Conservation (phyloP, 2,888 invertebrate species). For the Drosophila nr. medialis region DNA sequence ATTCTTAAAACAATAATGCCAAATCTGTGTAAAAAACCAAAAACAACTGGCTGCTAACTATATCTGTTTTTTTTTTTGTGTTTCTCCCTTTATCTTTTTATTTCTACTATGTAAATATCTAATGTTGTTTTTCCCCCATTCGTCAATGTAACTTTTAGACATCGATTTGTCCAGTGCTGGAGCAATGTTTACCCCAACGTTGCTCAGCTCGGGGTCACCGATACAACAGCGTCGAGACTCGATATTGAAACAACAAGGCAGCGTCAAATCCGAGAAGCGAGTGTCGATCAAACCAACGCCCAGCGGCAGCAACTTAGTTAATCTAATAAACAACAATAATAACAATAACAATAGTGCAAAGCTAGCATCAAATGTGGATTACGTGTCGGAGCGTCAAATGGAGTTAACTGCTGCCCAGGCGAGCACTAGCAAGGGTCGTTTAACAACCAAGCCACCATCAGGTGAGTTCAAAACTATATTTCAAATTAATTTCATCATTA, state of each 20-base stretch:
- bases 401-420: slow-evolving; percentile 41
- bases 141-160: slow-evolving; percentile 55
- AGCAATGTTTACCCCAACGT: slow-evolving; percentile 53
- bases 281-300: slow-evolving; percentile 83
- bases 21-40: slow-evolving; percentile 1
- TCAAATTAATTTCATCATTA: not conserved
- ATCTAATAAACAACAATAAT: slow-evolving; percentile 57
- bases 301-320: slow-evolving; percentile 42
- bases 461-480: slow-evolving; percentile 58
- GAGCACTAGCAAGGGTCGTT: slow-evolving; percentile 62
- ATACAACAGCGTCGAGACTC: slow-evolving; percentile 82
- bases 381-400: slow-evolving; percentile 78
- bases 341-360: slow-evolving; percentile 54
- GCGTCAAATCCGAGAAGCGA: slow-evolving; percentile 83
- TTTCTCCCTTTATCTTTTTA: not conserved
- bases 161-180: slow-evolving; percentile 59
- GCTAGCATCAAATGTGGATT: slow-evolving; percentile 80
- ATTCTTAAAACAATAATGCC: not conserved
- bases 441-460: slow-evolving; percentile 75
- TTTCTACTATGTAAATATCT: not conserved
- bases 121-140: slow-evolving; percentile 20
- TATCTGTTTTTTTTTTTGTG: slow-evolving; percentile 35
- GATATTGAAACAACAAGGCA: slow-evolving; percentile 83
- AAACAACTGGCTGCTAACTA: slow-evolving; percentile 15
- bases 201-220: slow-evolving; percentile 72